Conservation (phyloP, 2,113 vertebrate species). For the Crotalus tigris region DNA sequence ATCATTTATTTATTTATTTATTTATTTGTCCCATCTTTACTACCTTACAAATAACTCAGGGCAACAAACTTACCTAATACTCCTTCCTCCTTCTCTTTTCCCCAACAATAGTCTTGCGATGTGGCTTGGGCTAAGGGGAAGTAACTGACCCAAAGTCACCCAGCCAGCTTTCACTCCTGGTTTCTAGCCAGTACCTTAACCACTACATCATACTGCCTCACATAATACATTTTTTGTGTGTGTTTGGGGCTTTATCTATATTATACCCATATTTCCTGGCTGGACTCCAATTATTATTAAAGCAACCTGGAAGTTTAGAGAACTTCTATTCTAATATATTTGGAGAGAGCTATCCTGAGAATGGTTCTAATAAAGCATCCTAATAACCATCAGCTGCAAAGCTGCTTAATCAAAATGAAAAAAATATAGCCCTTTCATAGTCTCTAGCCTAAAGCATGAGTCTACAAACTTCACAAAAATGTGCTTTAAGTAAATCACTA, state of each 20-base stretch:
- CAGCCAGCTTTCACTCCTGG: too few relatives aligned
- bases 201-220: too few relatives aligned
- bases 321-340: neutral
- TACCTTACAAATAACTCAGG: too few relatives aligned
- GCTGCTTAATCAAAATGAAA: neutral
- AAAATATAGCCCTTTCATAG: neutral
- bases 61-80: too few relatives aligned
- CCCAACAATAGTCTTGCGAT: too few relatives aligned
- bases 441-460: neutral
- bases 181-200: too few relatives aligned
- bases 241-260: neutral
- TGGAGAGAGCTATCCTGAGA: too few relatives aligned
- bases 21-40: too few relatives aligned
- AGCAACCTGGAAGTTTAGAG: neutral
- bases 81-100: too few relatives aligned
- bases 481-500: neutral
- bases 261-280: neutral
- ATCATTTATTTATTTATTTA: neutral
- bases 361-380: neutral
- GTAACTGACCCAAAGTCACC: too few relatives aligned
- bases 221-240: too few relatives aligned
- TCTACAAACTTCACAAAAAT: neutral
- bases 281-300: neutral
- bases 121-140: too few relatives aligned
- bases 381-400: neutral